Percentiles rank a stretch among this genome's conserved stretches.
These are phyloP conservation scores for Neodontobutis hainanensis DNA, from an alignment of 2,113 vertebrate genomes.

Conservation along the genomic window DNA sequence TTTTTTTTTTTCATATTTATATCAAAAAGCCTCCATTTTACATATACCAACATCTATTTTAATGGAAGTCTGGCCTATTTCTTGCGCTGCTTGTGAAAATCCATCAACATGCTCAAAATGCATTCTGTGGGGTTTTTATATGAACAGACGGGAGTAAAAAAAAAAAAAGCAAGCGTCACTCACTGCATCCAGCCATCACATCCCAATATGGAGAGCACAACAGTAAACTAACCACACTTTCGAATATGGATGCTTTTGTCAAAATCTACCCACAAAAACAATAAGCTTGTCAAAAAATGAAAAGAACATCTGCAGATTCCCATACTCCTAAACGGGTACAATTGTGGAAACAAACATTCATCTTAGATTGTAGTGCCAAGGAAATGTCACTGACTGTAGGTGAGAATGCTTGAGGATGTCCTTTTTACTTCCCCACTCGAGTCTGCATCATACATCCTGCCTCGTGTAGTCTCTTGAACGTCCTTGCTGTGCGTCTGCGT, in stretches of 20 bases:
- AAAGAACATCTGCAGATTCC: slow-evolving; percentile 17
- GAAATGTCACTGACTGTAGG: slow-evolving; percentile 68
- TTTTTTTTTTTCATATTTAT: background rate
- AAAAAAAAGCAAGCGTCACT: background rate
- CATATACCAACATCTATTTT: too few relatives aligned
- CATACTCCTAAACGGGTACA: slow-evolving; percentile 12
- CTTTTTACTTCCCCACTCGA: slow-evolving; percentile 58
- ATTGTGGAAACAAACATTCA: slow-evolving; percentile 52
- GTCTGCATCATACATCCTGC: slow-evolving; percentile 66
- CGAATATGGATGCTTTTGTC: slow-evolving; percentile 16
- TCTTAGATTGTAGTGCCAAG: slow-evolving; percentile 64
- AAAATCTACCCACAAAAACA: slow-evolving; percentile 25
- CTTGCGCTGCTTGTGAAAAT: slow-evolving; percentile 18
- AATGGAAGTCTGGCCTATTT: background rate
- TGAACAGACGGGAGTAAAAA: background rate
- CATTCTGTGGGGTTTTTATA: background rate
- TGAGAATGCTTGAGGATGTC: slow-evolving; percentile 69
- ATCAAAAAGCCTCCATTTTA: too few relatives aligned
- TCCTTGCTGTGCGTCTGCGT: slow-evolving; percentile 31
- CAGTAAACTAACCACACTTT: slow-evolving; percentile 3
- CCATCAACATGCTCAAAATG: slow-evolving; percentile 5
- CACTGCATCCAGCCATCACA: slow-evolving; percentile 13
- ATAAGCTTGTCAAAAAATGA: slow-evolving; percentile 17
- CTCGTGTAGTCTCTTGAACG: slow-evolving; percentile 32
- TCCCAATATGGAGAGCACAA: slow-evolving; percentile 26